Base-by-base conservation (phyloP, 2,888 invertebrate genomes). In the Drosophila nr. fundita region DNA sequence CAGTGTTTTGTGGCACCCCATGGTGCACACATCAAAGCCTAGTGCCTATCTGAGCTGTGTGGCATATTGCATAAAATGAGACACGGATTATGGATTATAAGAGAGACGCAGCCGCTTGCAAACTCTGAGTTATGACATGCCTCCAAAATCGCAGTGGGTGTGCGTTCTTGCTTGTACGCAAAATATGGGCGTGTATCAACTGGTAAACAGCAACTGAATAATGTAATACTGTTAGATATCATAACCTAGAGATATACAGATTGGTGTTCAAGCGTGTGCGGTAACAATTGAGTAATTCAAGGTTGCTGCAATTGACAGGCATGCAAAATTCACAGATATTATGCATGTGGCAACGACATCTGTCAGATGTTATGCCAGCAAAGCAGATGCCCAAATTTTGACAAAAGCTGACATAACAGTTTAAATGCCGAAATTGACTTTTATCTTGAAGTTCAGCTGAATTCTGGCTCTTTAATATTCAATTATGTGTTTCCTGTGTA, bases 61-160 rank as follows among this genome's bases (percentile, higher is more conserved):
- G 59, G 34, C 27, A 36, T 27, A 49, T 67, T 68, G 68, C 68
- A 67, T 67, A 67, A 67, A 68, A 38, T 8, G 38, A 30, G 68
- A 55, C 49, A 49, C 66, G 50, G 21, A 66, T 65, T 55, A 55
- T 55, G 54, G 27, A 24, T 45, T 2, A 45, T 15, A 15, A 15
- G 24, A 24, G 45, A 24, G 10, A n/a, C 18, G 18, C 18, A n/a
- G 40, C 3, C 3, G 21, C 6, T 5, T 45, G 50, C 13, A 13
- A n/a, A 29, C n/a, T 27, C 48, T 54, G 32, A 54, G 67, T 68
- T 68, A 68, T 68, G 58, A 36, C 68, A 68, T 58, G 68, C 68
- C 68, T 4, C 68, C 68, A 42, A 49, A 55, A 52, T 52, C n/a
- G 11, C 57, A 42, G 30, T 45, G 42, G 30, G 57, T 57, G 57